Evolutionary conservation across 92 coral and sea anemone species (phyloP), one percentile per base, ranked within the genome.

Genomic region (Anthopleura xanthogrammica): DNA sequence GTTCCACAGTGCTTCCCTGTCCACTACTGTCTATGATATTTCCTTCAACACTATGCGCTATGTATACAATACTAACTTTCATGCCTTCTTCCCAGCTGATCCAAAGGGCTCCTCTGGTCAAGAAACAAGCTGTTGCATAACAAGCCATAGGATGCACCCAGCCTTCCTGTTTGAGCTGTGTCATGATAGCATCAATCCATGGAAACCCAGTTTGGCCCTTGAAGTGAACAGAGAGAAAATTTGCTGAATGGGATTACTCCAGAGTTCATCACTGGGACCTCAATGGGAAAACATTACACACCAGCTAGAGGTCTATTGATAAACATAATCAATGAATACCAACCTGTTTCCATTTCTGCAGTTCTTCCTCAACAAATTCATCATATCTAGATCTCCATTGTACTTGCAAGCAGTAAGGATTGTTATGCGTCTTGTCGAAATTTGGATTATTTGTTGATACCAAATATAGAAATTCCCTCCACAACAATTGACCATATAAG

Each of bases 151-250:
- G 91, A 78, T 90, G 95, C 19, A 95, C 88, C 98, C 98, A 95
- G 1, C 98, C 98, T 86, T 95, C 98, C 52, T 93, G 97, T 20
- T 80, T 81, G 20, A 93, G 79, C 56, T 95, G 97, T 6, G 91
- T 64, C 93, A 95, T 91, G 23, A 91, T 90, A 4, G 98, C 97
- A 90, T 95, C 98, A 74, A 95, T 91, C 98, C 98, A 95, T 41
- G 98, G 98, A 74, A 88, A 95, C 29, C 98, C 98, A 29, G 98
- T 95, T 70, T 86, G 78, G 19, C 94, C 98, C 98, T 95, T 60
- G 4, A 58, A 20, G 29, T 62, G 5, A 62, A 62, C 19, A 17
- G 7, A 60, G 12, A 14, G 65, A 60, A 14, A 60, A 60, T 16
- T 60, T 17, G 13, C n/a, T 60, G n/a, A 36, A 54, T 11, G 13